Evolutionary conservation across 2,113 vertebrate species (phyloP).

Genomic region (Pluvialis apricaria): DNA sequence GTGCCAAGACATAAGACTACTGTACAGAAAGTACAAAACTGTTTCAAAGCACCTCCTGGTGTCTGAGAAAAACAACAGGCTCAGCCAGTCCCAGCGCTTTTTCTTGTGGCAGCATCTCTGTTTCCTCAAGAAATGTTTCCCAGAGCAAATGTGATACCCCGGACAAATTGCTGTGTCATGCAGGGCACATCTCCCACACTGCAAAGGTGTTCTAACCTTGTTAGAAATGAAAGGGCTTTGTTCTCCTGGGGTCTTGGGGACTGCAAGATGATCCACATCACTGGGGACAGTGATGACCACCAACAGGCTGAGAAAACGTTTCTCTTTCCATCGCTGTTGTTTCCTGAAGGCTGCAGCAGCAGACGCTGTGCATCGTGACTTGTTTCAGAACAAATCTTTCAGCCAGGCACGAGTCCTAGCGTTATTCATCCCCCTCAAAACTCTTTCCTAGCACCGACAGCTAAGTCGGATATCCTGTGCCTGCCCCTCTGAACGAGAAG

Average conservation of each 20-base stretch:
- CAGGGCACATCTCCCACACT: not conserved
- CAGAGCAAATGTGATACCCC: not conserved
- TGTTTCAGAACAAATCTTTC: not conserved
- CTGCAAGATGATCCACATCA: not conserved
- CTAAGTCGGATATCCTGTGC: not conserved
- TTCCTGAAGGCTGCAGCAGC: not conserved
- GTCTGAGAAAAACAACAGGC: not conserved
- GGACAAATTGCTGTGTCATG: not conserved
- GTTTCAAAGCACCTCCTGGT: not conserved
- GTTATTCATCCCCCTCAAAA: not conserved
- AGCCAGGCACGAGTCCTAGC: not conserved
- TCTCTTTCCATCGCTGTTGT: not conserved
- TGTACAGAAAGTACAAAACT: not conserved
- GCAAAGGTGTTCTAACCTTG: not conserved
- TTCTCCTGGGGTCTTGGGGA: not conserved
- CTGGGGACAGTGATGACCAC: not conserved
- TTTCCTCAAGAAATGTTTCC: not conserved
- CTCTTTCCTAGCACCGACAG: not conserved
- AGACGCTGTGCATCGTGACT: fast-evolving
- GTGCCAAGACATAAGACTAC: not conserved
- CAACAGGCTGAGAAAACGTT: not conserved
- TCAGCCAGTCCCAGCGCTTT: not conserved
- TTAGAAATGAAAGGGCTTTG: not conserved
- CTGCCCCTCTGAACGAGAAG: not conserved
- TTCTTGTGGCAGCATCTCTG: not conserved